Base-by-base conservation (phyloP, 2,888 invertebrate species). In the Sphaerophoria rueppellii region DNA sequence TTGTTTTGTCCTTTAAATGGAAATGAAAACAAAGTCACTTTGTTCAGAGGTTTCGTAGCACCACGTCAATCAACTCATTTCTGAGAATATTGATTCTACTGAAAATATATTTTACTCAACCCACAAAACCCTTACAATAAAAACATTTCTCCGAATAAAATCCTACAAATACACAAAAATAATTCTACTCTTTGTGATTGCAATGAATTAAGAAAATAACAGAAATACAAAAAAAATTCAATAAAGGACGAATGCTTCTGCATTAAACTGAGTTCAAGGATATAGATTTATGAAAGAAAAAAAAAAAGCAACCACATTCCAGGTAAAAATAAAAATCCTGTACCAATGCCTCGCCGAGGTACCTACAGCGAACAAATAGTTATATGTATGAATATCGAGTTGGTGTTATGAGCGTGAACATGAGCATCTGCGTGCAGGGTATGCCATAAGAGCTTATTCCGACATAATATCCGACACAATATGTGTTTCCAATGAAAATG, bases 241-340 rank as follows among this genome's bases (percentile, higher is more conserved):
- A 24, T 24, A 24, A 24, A 46, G 32, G 7, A 37, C 12, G 7
- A 69, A 2, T n/a, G 32, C 11, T 55, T 6, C 69, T 43, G 40
- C 35, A 32, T 55, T 32, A 54, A 67, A 67, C 32, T 40, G 11
- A 55, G 54, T 69, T 69, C 69, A 69, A 69, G 69, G 69, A 32
- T 37, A 69, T 43, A 50, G 50, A 65, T 34, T 65, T 50, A 65
- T 50, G 35, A 65, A 65, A 50, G 11, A 5, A 50, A 50, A 65
- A 24, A 24, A n/a, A n/a, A n/a, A n/a, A n/a, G n/a, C n/a, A n/a
- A n/a, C n/a, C n/a, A 24, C 24, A 65, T 50, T 63, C 35, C 65
- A 50, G 65, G 65, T 65, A 16, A 63, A 63, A 63, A 48, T 14
- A 32, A 52, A 52, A 24, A 32, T n/a, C 60, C 16, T 6, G 43